phyloP scores from a whole-genome alignment of 2,113 vertebrate genomes.

The Brachirus orientalis region DNA sequence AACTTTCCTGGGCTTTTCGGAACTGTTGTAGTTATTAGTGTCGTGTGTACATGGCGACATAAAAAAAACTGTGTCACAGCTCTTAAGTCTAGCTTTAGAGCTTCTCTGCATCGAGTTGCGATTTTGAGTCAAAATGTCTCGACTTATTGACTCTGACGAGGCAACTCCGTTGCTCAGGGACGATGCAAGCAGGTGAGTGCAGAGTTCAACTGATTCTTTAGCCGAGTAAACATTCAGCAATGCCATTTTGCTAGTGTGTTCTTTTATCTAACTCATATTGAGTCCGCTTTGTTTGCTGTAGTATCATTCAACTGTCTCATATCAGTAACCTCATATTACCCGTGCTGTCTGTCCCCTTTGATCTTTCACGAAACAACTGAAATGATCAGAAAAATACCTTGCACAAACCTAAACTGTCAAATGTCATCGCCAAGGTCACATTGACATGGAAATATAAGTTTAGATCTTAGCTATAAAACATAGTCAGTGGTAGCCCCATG shows the following conservation, averaged over 20 bases:
- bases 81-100: not conserved
- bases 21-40: not conserved
- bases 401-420: no score
- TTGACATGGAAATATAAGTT: no score
- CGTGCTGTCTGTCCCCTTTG: not conserved
- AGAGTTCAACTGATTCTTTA: not conserved
- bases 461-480: no score
- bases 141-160: slow-evolving; percentile 55
- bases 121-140: slow-evolving; percentile 57
- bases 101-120: not conserved
- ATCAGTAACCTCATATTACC: not conserved
- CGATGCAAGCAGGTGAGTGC: slow-evolving; percentile 83
- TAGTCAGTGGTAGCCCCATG: no score
- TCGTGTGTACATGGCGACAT: slow-evolving; percentile 53
- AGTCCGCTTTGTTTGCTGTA: not conserved
- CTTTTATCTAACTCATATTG: not conserved
- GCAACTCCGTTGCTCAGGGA: slow-evolving; percentile 70
- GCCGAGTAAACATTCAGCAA: not conserved
- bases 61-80: not conserved
- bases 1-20: not conserved
- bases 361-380: no score
- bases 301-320: not conserved
- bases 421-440: no score
- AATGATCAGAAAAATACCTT: no score
- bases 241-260: not conserved